Conservation (phyloP, 2,888 invertebrate genomes). For the Therioaphis trifolii region DNA sequence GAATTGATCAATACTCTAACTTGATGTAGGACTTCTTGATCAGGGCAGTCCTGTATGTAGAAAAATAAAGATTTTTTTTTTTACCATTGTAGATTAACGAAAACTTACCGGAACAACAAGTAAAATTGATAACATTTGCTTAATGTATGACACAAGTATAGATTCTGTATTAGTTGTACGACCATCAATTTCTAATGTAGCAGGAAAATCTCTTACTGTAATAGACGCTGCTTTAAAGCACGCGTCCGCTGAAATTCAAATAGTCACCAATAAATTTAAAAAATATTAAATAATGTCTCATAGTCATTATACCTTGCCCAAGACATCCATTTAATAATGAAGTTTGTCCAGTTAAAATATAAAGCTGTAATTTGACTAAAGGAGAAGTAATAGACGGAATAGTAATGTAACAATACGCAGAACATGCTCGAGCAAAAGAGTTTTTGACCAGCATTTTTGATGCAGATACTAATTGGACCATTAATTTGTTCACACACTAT, state of each 20-base stretch:
- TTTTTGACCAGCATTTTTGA: slow-evolving; percentile 84
- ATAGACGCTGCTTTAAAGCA: slow-evolving; percentile 90
- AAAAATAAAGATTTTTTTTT: too few species aligned
- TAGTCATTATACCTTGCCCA: slow-evolving; percentile 79
- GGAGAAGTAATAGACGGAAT: slow-evolving; percentile 91
- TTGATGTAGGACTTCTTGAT: slow-evolving; percentile 85
- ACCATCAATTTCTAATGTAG: slow-evolving; percentile 78
- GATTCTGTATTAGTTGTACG: slow-evolving; percentile 80
- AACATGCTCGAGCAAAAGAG: slow-evolving; percentile 90
- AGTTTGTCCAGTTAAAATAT: slow-evolving; percentile 88
- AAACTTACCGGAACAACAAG: slow-evolving; percentile 85
- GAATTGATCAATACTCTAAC: slow-evolving; percentile 84
- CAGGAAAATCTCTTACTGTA: slow-evolving; percentile 82
- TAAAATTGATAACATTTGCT: slow-evolving; percentile 84
- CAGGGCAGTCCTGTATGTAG: slow-evolving; percentile 92
- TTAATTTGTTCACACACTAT: slow-evolving; percentile 84
- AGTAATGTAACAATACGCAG: slow-evolving; percentile 95
- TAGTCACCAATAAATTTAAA: not conserved
- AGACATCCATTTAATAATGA: slow-evolving; percentile 89
- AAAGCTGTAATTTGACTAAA: slow-evolving; percentile 84
- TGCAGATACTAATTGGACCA: slow-evolving; percentile 77
- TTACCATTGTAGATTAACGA: not conserved
- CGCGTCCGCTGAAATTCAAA: slow-evolving; percentile 81
- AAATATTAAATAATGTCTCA: not conserved
- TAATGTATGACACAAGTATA: slow-evolving; percentile 78